phyloP scores from a whole-genome alignment of 2,113 vertebrate species.

The Hyaena hyaena region DNA sequence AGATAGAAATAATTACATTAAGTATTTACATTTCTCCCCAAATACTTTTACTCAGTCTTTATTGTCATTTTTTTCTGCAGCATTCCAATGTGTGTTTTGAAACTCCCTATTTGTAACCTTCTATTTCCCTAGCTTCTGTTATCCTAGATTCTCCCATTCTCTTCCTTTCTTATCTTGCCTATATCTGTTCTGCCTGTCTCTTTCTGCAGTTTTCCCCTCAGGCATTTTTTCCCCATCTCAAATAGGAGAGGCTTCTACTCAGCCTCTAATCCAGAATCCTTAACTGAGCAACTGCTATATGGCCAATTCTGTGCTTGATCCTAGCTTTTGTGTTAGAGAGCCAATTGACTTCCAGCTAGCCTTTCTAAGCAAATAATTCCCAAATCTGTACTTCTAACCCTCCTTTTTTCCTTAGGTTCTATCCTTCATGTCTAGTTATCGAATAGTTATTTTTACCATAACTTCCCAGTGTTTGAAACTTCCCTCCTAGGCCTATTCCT shows the following conservation, averaged over 20 bases:
- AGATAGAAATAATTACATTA: constrained; percentile 31
- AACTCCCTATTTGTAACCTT: neutral
- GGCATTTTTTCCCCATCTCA: neutral
- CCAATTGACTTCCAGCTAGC: neutral
- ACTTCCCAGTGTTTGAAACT: constrained; percentile 5
- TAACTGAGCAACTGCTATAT: neutral
- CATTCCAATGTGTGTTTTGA: neutral
- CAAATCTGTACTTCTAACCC: neutral
- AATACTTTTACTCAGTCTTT: neutral
- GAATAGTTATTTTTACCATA: neutral
- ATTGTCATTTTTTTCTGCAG: constrained; percentile 27
- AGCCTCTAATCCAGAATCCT: constrained; percentile 17
- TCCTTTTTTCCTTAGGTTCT: neutral
- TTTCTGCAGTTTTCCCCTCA: neutral
- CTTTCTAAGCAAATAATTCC: constrained; percentile 14
- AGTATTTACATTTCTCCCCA: constrained; percentile 3
- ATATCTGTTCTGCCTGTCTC: neutral
- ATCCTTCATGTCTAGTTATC: neutral
- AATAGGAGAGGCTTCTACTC: neutral
- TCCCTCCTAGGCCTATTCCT: neutral
- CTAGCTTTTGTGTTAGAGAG: neutral
- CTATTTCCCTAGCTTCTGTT: neutral
- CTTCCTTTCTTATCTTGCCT: neutral
- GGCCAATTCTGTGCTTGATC: neutral
- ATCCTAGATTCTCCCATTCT: neutral